Evolutionary conservation across 2,113 vertebrate species (phyloP).

Genomic region (Oceanites oceanicus): DNA sequence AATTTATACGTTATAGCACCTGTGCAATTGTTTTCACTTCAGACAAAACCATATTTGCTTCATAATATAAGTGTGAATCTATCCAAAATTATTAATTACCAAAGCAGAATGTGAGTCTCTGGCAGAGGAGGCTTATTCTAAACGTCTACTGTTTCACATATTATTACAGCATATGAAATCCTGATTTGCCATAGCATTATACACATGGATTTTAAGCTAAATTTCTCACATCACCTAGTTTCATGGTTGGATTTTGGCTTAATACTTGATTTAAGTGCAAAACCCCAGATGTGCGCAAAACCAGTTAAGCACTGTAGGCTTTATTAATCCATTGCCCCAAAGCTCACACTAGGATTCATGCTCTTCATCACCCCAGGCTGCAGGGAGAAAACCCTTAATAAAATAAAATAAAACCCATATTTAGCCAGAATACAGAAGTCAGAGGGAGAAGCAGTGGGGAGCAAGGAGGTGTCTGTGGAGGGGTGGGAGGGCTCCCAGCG

Average conservation of each 20-base stretch:
- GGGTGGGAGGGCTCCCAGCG: background rate
- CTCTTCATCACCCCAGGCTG: background rate
- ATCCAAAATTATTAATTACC: slow-evolving; percentile 24
- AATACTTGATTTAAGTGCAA: slow-evolving; percentile 41
- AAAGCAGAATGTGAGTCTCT: background rate
- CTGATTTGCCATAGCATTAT: slow-evolving; percentile 45
- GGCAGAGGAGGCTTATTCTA: background rate
- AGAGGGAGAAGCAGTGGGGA: background rate
- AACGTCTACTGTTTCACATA: slow-evolving; percentile 7
- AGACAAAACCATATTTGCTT: background rate
- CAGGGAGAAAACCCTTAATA: background rate
- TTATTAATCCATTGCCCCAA: slow-evolving; percentile 37
- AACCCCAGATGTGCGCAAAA: slow-evolving; percentile 24
- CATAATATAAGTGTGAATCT: background rate
- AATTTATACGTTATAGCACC: background rate
- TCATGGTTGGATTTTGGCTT: slow-evolving; percentile 48
- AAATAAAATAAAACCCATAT: background rate
- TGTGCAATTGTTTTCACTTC: background rate
- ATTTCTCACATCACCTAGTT: slow-evolving; percentile 57
- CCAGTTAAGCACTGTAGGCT: background rate
- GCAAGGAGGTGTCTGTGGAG: background rate
- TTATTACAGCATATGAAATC: slow-evolving; percentile 30
- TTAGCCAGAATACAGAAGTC: background rate
- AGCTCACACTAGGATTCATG: background rate
- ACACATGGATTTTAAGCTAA: slow-evolving; percentile 41